Evolutionary conservation across 2,888 invertebrate species (phyloP), one percentile per base, ranked within the genome.

Genomic region (Panzeria rudis): DNA sequence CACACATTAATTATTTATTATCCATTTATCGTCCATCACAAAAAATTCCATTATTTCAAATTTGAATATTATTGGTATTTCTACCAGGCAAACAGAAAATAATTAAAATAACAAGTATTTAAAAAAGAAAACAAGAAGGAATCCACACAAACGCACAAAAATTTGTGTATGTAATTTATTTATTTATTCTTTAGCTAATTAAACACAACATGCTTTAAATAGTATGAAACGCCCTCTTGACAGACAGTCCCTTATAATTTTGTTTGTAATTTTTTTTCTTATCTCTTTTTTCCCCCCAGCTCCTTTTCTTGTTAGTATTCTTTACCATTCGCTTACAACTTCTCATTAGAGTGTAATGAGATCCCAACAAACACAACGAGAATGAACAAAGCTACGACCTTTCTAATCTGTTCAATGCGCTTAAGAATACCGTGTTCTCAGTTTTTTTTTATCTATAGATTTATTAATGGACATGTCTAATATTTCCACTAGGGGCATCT

Each of bases 41-140:
- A n/a, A 35, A 35, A 23, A 32, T 13, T n/a, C n/a, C 1, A 38
- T 2, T 41, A 41, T 83, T 78, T 32, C 15, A 84, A 76, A 80
- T 84, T 84, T 80, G 66, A 84, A 84, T 84, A 84, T 76, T 80
- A 56, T 76, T 80, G 56, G 50, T 25, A 61, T 35, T 50, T 64
- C 3, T 66, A 68, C 47, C 66, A 71, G 75, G 80, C 66, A 5
- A 76, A 54, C 84, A 84, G 71, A 56, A 79, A 15, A 41, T 23
- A n/a, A 23, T 64, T 56, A 29, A 54, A 32, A 20, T n/a, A 17
- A 20, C 5, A 38, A 41, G 23, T 23, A 13, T 6, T 79, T 35
- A 20, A 29, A 29, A 69, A 69, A 20, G 9, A 9, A 29, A 61
- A 75, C 13, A 77, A 13, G 20, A 8, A 44, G 23, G n/a, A 73